Conservation (phyloP, 1,140 invertebrate genomes). For the Papilio dardanus region DNA sequence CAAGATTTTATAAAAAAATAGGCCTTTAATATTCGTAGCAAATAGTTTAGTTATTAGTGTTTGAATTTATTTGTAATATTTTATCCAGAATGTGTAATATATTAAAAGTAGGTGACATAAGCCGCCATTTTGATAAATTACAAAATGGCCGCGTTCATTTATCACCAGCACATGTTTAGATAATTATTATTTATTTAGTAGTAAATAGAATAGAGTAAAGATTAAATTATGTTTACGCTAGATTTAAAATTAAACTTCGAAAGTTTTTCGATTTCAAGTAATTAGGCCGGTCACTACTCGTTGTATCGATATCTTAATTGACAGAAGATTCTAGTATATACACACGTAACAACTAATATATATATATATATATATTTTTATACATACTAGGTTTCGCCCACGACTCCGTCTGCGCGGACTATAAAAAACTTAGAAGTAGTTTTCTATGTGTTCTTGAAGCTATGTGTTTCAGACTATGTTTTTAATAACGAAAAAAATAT, state of each 20-base stretch:
- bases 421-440: too few species aligned
- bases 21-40: neutral
- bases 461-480: too few species aligned
- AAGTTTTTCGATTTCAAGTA: slow-evolving; percentile 41
- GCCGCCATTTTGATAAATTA: neutral
- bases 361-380: slow-evolving; percentile 37
- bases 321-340: slow-evolving; percentile 43
- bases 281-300: slow-evolving; percentile 76
- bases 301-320: slow-evolving; percentile 50
- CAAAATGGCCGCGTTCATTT: neutral
- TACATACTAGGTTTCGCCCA: too few species aligned
- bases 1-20: neutral
- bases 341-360: slow-evolving; percentile 34
- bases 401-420: too few species aligned
- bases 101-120: neutral
- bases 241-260: slow-evolving; percentile 30
- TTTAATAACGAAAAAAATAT: too few species aligned
- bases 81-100: neutral
- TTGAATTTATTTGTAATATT: neutral
- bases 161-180: too few species aligned
- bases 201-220: slow-evolving; percentile 22
- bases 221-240: slow-evolving; percentile 26
- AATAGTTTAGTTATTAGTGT: neutral
- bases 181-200: neutral
- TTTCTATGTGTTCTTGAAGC: neutral